These are phyloP conservation scores for Nymphicus hollandicus DNA, from an alignment of 2,113 vertebrate genomes.

Conservation along the genomic window DNA sequence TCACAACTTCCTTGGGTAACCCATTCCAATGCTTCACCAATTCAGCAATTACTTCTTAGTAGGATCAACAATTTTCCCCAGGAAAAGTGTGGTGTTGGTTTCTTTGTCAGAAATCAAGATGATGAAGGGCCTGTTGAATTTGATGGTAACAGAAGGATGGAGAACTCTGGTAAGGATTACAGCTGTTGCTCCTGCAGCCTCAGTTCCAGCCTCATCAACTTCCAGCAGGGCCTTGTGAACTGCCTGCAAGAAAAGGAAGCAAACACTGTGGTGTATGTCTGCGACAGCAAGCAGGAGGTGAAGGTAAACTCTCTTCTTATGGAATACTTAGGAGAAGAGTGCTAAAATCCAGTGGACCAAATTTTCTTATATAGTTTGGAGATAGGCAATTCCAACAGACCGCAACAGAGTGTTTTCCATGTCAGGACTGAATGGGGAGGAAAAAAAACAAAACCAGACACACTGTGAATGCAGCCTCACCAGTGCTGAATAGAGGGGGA, in stretches of 20 bases:
- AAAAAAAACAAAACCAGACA: not conserved
- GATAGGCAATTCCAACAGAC: not conserved
- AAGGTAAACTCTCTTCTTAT: not conserved
- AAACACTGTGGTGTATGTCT: not conserved
- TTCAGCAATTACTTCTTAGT: not conserved
- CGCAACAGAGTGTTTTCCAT: not conserved
- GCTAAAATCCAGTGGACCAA: not conserved
- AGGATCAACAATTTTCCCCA: constrained; percentile 83
- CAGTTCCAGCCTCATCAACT: constrained; percentile 84
- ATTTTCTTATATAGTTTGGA: not conserved
- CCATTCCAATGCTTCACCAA: no score
- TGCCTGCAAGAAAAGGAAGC: constrained; percentile 62
- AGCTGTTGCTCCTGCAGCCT: constrained; percentile 75
- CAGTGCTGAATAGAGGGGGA: not conserved
- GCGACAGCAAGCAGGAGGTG: not conserved
- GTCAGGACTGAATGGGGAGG: not conserved
- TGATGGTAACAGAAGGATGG: not conserved
- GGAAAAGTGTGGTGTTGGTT: constrained; percentile 70
- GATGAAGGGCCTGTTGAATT: constrained; percentile 77
- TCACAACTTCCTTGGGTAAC: no score
- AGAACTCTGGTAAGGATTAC: constrained; percentile 69
- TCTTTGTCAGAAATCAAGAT: constrained; percentile 64
- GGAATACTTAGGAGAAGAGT: not conserved
- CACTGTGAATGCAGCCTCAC: not conserved
- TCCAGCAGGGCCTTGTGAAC: constrained; percentile 83